Conservation (phyloP, 2,113 vertebrate species). For the Alexandromys fortis region DNA sequence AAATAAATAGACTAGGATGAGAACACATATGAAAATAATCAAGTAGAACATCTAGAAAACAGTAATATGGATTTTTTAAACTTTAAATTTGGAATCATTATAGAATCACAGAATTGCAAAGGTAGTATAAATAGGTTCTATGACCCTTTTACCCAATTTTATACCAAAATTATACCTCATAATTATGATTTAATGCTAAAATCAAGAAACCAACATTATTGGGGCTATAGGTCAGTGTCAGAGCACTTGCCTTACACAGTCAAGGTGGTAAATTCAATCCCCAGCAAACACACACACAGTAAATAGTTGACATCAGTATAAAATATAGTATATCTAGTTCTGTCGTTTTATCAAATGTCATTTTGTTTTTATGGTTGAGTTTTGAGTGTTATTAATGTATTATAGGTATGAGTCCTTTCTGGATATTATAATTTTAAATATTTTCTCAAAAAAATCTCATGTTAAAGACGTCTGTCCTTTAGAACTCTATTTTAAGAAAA, state of each 20-base stretch:
- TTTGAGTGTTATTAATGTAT: slow-evolving; percentile 2
- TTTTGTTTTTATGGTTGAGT: not conserved
- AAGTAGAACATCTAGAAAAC: slow-evolving; percentile 37
- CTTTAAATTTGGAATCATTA: slow-evolving; percentile 46
- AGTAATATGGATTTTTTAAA: not conserved
- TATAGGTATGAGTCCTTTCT: slow-evolving; percentile 6
- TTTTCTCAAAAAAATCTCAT: slow-evolving; percentile 2
- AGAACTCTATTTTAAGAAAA: not conserved
- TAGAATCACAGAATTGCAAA: slow-evolving; percentile 5
- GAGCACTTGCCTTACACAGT: not conserved
- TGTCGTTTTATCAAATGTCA: not conserved
- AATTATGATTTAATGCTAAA: slow-evolving; percentile 27
- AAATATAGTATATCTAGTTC: not conserved
- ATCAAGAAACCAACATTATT: not conserved
- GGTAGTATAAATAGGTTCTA: not conserved
- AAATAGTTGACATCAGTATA: not conserved
- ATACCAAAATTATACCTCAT: slow-evolving; percentile 11
- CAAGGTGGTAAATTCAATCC: not conserved
- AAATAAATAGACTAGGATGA: not conserved
- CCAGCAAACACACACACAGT: not conserved
- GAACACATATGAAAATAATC: not conserved
- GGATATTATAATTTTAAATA: slow-evolving; percentile 10
- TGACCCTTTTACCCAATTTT: not conserved
- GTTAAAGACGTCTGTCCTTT: not conserved
- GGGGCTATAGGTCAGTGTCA: not conserved